A percentile compares a stretch with the other conserved stretches of the same genome.
Conservation (phyloP, 2,888 invertebrate species). For the Aethes cnicana region DNA sequence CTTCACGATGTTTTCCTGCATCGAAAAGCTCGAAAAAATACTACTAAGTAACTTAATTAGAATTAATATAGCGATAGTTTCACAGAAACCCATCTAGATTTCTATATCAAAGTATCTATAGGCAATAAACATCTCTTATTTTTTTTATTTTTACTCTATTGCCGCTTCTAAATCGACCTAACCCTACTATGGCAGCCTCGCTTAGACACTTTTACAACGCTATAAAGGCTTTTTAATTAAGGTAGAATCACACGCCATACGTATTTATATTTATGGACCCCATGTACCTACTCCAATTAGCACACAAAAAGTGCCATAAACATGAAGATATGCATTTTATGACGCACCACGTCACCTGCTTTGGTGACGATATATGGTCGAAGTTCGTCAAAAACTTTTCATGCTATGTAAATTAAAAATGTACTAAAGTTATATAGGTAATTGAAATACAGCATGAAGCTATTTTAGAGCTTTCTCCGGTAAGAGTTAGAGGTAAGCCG, state of each 20-base stretch:
- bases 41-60: too few relatives aligned
- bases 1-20: too few relatives aligned
- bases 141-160: neutral
- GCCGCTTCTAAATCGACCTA: neutral
- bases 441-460: too few relatives aligned
- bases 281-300: conserved; percentile 62
- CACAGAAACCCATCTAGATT: too few relatives aligned
- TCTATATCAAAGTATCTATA: too few relatives aligned
- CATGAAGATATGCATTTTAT: conserved; percentile 20
- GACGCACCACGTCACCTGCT: conserved; percentile 23
- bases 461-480: too few relatives aligned
- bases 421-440: too few relatives aligned
- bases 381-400: neutral
- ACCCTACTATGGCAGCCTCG: conserved; percentile 38
- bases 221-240: conserved; percentile 80
- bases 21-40: too few relatives aligned
- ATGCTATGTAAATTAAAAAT: too few relatives aligned
- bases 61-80: too few relatives aligned
- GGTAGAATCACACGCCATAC: conserved; percentile 58
- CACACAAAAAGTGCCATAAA: conserved; percentile 39
- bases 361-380: conserved; percentile 27
- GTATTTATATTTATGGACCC: conserved; percentile 43
- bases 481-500: too few relatives aligned
- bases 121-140: too few relatives aligned
- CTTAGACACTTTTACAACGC: conserved; percentile 71